Evolutionary conservation across 2,113 vertebrate species (phyloP).

Genomic region (Cyphomyrus plagiostoma): DNA sequence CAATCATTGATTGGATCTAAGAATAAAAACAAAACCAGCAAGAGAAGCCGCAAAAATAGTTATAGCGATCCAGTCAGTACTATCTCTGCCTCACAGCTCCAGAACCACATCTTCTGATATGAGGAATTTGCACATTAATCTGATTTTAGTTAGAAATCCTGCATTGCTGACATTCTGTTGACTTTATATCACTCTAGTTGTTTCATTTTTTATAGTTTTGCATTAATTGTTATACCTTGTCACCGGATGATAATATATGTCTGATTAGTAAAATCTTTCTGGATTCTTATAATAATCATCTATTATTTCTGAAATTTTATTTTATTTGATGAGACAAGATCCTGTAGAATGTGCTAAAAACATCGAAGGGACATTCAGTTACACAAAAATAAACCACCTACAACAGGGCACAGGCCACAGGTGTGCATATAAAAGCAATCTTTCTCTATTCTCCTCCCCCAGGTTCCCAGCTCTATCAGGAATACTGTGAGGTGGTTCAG

Average conservation of each 20-base stretch:
- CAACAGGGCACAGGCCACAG: background rate
- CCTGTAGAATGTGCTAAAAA: background rate
- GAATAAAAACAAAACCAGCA: background rate
- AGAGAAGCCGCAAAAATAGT: background rate
- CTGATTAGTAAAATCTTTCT: background rate
- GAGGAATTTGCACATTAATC: background rate
- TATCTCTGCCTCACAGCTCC: background rate
- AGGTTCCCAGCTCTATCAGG: conserved; percentile 87
- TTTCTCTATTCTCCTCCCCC: conserved; percentile 22
- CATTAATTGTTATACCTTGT: background rate
- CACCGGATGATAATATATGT: background rate
- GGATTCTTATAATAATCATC: background rate
- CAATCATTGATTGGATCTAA: background rate
- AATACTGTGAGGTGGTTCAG: conserved; percentile 81
- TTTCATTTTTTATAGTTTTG: background rate
- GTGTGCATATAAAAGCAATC: background rate
- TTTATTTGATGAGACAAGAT: background rate
- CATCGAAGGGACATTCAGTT: background rate
- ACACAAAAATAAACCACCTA: background rate
- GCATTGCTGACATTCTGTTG: background rate
- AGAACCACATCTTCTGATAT: background rate
- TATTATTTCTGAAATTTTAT: background rate
- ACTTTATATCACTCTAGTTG: background rate
- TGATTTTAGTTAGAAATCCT: background rate
- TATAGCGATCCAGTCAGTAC: background rate